Base-by-base conservation (phyloP, 2,888 invertebrate genomes). In the Heteropelma amictum region DNA sequence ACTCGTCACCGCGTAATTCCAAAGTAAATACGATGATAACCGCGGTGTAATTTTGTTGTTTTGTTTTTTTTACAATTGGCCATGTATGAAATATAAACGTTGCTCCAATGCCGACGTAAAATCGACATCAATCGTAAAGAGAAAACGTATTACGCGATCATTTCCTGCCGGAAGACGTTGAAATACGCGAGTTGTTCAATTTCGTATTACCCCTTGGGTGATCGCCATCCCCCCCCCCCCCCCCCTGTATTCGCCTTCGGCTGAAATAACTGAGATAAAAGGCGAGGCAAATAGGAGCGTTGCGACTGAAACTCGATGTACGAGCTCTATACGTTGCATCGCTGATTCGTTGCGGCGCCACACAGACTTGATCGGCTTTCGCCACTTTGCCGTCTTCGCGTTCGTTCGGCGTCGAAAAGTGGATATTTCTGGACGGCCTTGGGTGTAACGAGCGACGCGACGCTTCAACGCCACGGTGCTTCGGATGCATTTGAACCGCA, bases 361-460 rank as follows among this genome's bases (percentile, higher is more conserved):
- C 67, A 60, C 19, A 21, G 56, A 72, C 45, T 33, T 67, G 76
- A 77, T 73, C 72, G 68, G 69, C 71, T 77, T 78, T 77, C 67
- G 65, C 72, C 77, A 78, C 76, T 75, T 73, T 64, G 64, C 69
- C 69, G 72, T 74, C 77, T 77, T 72, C 74, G 68, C 30, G 26
- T 63, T 76, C 69, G 67, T 76, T 73, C 63, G 58, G 33, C 72
- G 76, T 74, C 74, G 71, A 79, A 76, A 76, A 74, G 72, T 76
- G 28, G 38, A 77, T 79, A 79, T 79, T 79, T 77, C 77, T 76
- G 77, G 72, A 79, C 71, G 77, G 63, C 77, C 79, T 79, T 77
- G 77, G 76, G 60, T 54, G 72, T 74, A 77, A 76, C 77, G 74
- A 79, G 73, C 77, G 72, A 77, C 76, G 74, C 72, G 74, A 79